These are phyloP conservation scores for Carduelis carduelis DNA, from an alignment of 2,797 vertebrate genomes.

Conservation along the genomic window DNA sequence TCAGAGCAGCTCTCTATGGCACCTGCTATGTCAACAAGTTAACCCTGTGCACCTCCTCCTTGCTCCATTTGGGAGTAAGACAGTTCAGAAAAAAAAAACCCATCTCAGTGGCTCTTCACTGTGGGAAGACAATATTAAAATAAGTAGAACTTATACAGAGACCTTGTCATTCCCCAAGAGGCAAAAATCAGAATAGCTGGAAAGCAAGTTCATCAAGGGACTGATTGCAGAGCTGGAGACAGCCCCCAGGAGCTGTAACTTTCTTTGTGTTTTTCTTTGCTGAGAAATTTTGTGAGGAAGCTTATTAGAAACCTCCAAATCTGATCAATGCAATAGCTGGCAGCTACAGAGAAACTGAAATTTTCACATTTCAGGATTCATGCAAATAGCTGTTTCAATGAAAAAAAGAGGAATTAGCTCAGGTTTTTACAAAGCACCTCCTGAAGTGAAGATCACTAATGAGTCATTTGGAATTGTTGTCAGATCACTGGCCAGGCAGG, in stretches of 20 bases:
- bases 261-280: background rate
- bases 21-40: background rate
- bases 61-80: background rate
- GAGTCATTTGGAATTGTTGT: slow-evolving; percentile 31
- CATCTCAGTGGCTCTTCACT: background rate
- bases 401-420: background rate
- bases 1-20: background rate
- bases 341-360: background rate
- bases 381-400: background rate
- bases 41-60: fast-evolving
- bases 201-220: background rate
- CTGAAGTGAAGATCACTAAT: slow-evolving; percentile 31
- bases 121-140: background rate
- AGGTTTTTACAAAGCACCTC: background rate
- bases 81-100: background rate
- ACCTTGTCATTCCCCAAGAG: background rate
- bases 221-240: background rate
- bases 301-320: background rate
- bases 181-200: background rate
- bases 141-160: background rate
- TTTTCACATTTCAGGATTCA: background rate
- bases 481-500: background rate
- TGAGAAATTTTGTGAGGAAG: background rate
- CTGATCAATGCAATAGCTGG: background rate
- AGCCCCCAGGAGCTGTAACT: background rate